Base-by-base conservation (phyloP, 2,113 vertebrate genomes). In the Leucosticte australis region DNA sequence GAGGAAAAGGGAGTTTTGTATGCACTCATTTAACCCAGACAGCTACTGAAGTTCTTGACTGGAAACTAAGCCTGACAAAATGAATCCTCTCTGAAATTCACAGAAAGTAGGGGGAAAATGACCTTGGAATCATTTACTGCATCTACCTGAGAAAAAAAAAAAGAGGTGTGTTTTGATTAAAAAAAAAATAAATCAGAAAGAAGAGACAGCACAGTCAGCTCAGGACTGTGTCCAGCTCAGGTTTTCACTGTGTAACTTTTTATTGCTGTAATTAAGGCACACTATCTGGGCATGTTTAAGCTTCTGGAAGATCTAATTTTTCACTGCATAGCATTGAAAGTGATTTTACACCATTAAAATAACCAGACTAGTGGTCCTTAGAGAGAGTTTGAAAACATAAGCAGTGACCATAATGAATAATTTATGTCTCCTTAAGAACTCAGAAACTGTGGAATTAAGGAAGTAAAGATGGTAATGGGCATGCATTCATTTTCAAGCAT, bases 301-400 rank as follows among this genome's bases (percentile, higher is more conserved):
- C 39, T 94, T 88, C 63, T 64, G 52, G 47, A 23, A 86, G 42
- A 94, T 64, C 26, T 82, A 73, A 83, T 87, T 79, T 91, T 89
- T 89, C 49, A 46, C 22, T 53, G n/a, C 37, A 87, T 55, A 15
- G 27, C 33, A 85, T 1, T 87, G 59, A 46, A 94, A 90, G 70
- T 59, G 39, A 92, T 80, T 92, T 89, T 90, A 55, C 11, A 50
- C 50, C 46, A 79, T 60, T 82, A 87, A 89, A 92, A 87, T 76
- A 73, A 84, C 18, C 46, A 92, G 49, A 87, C 30, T 49, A 90
- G 59, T 50, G 42, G 47, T 85, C 75, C 68, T 85, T 39, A 35
- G 67, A 92, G 50, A 71, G n/a, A 91, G 30, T 69, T 93, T 86
- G 68, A 76, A 96, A 94, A 91, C 37, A 89, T 50, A 84, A 90